These are phyloP conservation scores for Drosophila pseudoobscura DNA, from an alignment of 1,140 invertebrate species.

Conservation along the genomic window DNA sequence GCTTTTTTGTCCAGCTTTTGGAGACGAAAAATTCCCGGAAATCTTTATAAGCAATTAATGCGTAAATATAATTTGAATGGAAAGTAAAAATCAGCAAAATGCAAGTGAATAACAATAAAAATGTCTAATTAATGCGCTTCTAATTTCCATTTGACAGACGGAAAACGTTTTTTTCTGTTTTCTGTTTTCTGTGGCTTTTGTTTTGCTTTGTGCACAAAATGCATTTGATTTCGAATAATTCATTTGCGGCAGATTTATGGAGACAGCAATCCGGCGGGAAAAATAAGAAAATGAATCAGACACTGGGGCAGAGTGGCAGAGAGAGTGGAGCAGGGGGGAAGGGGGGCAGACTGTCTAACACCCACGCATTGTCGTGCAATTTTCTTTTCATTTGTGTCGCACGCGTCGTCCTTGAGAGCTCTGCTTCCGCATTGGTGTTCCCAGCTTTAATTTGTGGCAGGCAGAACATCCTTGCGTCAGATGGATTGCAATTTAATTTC, in stretches of 20 bases:
- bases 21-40: constrained; percentile 57
- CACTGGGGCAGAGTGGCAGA: constrained; percentile 3
- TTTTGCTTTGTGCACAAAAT: constrained; percentile 56
- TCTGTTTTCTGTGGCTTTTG: too few species aligned
- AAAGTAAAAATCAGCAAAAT: constrained; percentile 30
- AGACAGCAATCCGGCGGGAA: constrained; percentile 27
- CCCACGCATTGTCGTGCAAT: constrained; percentile 54
- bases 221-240: constrained; percentile 77
- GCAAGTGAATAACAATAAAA: constrained; percentile 61
- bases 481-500: constrained; percentile 77
- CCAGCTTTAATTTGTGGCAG: constrained; percentile 58
- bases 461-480: constrained; percentile 16
- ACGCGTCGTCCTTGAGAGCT: constrained; percentile 48
- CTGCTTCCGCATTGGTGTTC: constrained; percentile 52
- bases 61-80: constrained; percentile 69
- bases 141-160: constrained; percentile 75
- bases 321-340: too few species aligned
- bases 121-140: constrained; percentile 80
- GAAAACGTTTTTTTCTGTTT: constrained; percentile 45
- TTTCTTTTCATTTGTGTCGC: constrained; percentile 56
- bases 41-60: constrained; percentile 70
- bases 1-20: constrained; percentile 32
- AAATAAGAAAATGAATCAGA: constrained; percentile 75
- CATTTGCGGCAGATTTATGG: constrained; percentile 64
- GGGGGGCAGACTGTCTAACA: constrained; percentile 38